phyloP scores from a whole-genome alignment of 2,113 vertebrate species.

The Saguinus imperator region DNA sequence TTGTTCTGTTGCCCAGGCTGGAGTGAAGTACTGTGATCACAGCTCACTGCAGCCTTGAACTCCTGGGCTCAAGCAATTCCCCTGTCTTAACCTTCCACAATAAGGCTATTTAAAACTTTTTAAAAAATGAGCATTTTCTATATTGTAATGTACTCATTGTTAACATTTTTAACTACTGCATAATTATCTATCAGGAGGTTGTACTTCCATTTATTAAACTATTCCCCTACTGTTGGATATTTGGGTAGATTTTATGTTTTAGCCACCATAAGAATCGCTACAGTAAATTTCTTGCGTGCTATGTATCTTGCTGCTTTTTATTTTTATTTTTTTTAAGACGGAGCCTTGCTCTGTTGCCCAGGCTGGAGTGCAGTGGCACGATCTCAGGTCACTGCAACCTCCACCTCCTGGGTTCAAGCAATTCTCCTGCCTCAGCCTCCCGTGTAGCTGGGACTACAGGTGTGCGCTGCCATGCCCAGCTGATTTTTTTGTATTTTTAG shows the following conservation, averaged over 20 bases:
- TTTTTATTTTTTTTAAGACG: too few relatives aligned
- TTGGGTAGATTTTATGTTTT: background rate
- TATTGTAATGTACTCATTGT: background rate
- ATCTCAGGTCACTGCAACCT: too few relatives aligned
- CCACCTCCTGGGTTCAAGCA: too few relatives aligned
- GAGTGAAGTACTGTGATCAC: background rate
- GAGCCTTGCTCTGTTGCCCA: too few relatives aligned
- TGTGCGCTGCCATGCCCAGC: accelerated
- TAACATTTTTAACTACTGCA: background rate
- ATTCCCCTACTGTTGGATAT: background rate
- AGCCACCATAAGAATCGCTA: background rate
- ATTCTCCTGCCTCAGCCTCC: too few relatives aligned
- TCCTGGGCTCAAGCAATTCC: background rate
- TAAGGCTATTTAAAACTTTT: background rate
- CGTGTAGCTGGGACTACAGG: too few relatives aligned
- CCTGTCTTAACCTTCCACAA: background rate
- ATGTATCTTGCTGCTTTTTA: background rate
- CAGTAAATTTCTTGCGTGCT: background rate
- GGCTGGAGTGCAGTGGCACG: too few relatives aligned
- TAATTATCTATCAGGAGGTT: background rate
- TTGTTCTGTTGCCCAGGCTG: background rate
- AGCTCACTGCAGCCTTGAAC: background rate
- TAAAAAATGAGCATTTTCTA: background rate
- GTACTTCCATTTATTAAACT: background rate
- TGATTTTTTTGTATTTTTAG: too few relatives aligned